Evolutionary conservation across 2,888 invertebrate genomes (phyloP), one percentile per base, ranked within the genome.

Genomic region (Danaus chrysippus): DNA sequence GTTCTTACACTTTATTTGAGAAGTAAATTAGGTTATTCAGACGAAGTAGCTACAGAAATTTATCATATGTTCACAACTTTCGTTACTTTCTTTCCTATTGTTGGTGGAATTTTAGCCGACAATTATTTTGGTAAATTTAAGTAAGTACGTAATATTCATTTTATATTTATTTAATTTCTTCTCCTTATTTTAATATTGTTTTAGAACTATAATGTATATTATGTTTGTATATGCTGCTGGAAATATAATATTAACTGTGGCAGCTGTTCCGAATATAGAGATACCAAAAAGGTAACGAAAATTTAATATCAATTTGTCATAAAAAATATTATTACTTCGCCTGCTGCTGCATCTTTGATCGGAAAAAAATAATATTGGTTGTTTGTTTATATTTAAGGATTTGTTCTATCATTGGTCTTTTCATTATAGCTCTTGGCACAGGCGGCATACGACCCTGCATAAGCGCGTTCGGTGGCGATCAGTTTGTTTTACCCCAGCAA

Each of bases 371-470:
- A 34, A 34, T 5, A 5, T 6, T 43, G 12, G 0, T 43, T 1
- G 11, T 12, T 43, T 5, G 43, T 12, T n/a, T 62, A 56, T 58
- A 54, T 80, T 81, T 11, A 82, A 93, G 93, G 69, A 72, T 86
- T 59, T 91, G 95, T 65, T 94, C 94, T 0, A 82, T 95, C 65
- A 70, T 94, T 17, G 96, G 95, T 0, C 82, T 96, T 34, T 76
- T 93, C 12, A 83, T 96, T 69, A 94, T 96, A 63, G 95, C 95
- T 0, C 68, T 95, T 3, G 96, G 96, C 1, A 95, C 96, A 0
- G 96, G 96, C 0, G 96, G 96, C 3, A 96, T 96, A 67, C 96
- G 96, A 71, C 96, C 96, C 0, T 96, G 96, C 78, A 96, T 96
- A 0, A 91, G 95, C 0, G 94, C 96, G 0, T 96, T 96, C 77